Percentiles rank a stretch among this genome's conserved stretches.
Conservation (phyloP, 1,140 invertebrate genomes). For the Mizuhopecten yessoensis region DNA sequence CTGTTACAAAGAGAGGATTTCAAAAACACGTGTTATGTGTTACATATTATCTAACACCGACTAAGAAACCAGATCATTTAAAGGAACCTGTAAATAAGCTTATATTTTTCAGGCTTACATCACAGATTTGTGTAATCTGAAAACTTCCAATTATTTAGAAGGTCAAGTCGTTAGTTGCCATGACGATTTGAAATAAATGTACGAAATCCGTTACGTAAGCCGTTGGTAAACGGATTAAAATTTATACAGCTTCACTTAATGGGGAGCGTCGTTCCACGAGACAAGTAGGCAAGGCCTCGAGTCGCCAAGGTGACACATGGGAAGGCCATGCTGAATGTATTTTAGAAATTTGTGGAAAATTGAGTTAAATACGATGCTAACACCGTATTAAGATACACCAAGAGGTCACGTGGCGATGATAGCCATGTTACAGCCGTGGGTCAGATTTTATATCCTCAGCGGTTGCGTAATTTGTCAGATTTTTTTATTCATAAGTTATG, state of each 20-base stretch:
- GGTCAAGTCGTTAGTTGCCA: slow-evolving; percentile 25
- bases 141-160: slow-evolving; percentile 21
- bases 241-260: slow-evolving; percentile 16
- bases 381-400: not conserved
- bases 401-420: not conserved
- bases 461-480: too few relatives aligned
- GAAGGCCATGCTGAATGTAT: slow-evolving; percentile 15
- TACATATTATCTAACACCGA: too few relatives aligned
- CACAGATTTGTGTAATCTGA: slow-evolving; percentile 28
- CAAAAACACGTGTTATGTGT: too few relatives aligned
- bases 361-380: not conserved
- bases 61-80: not conserved
- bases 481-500: too few relatives aligned
- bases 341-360: not conserved
- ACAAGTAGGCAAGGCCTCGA: not conserved
- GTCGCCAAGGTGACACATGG: not conserved
- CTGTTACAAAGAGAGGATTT: too few relatives aligned
- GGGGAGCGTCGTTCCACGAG: not conserved
- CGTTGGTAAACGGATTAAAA: slow-evolving; percentile 29
- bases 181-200: slow-evolving; percentile 19
- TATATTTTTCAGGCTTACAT: slow-evolving; percentile 21
- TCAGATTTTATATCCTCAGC: not conserved
- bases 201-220: slow-evolving; percentile 32
- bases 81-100: not conserved
- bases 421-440: not conserved